Evolutionary conservation across 92 coral and sea anemone genomes (phyloP).

Genomic region (Epizoanthus rinbou): DNA sequence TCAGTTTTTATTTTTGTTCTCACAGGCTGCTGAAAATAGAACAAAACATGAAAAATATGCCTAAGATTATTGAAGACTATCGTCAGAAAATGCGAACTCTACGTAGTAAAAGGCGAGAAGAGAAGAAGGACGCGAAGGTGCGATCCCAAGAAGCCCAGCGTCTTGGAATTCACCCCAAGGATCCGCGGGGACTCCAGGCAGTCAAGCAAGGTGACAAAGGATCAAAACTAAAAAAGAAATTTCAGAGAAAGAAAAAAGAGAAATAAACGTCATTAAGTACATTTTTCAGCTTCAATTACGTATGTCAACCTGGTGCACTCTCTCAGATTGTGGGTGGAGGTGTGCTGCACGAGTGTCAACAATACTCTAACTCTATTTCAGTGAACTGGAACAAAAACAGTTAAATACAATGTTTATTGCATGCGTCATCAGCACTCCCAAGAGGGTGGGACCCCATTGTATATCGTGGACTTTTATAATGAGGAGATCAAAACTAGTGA

Average conservation of each 20-base stretch:
- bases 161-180: constrained; percentile 85
- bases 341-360: too few relatives aligned
- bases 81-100: constrained; percentile 83
- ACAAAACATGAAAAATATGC: constrained; percentile 98
- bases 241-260: constrained; percentile 57
- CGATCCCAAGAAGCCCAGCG: constrained; percentile 88
- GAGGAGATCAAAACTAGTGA: too few relatives aligned
- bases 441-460: too few relatives aligned
- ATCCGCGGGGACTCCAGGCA: constrained; percentile 85
- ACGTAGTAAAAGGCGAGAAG: constrained; percentile 76
- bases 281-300: too few relatives aligned
- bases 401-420: too few relatives aligned
- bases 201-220: constrained; percentile 57
- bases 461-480: too few relatives aligned
- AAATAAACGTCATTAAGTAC: neutral
- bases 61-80: constrained; percentile 86
- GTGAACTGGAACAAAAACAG: too few relatives aligned
- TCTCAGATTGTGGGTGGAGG: too few relatives aligned
- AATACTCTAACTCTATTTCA: too few relatives aligned
- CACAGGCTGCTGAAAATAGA: constrained; percentile 80
- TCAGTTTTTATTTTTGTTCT: neutral
- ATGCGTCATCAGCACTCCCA: too few relatives aligned
- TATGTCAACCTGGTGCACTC: too few relatives aligned
- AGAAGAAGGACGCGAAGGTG: constrained; percentile 65
- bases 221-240: constrained; percentile 59